Percentiles rank a stretch among this genome's conserved stretches.
Conservation (phyloP, 2,888 invertebrate genomes). For the Ichneumoninae sp. region DNA sequence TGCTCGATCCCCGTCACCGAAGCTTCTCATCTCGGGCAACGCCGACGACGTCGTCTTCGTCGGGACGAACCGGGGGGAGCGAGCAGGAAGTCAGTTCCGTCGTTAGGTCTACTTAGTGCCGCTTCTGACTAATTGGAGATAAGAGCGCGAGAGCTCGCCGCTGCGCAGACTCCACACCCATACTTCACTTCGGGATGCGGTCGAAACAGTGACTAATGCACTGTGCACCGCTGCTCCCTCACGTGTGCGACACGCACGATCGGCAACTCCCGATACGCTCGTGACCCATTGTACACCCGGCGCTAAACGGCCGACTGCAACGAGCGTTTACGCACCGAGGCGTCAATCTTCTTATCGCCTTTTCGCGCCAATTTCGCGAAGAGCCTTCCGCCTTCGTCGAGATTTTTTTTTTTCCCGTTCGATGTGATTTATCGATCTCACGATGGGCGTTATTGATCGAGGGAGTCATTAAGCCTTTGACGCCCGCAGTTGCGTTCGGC, state of each 20-base stretch:
- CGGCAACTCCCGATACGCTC: constrained; percentile 21
- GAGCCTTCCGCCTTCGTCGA: constrained; percentile 13
- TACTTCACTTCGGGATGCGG: constrained; percentile 22
- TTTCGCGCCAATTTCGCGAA: constrained; percentile 50
- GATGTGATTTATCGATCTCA: constrained; percentile 4
- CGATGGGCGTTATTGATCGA: not conserved
- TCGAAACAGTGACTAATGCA: constrained; percentile 2
- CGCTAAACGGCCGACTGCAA: constrained; percentile 11
- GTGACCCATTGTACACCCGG: constrained; percentile 43
- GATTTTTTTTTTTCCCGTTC: not conserved
- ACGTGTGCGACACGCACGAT: constrained; percentile 16
- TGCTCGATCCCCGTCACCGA: not conserved
- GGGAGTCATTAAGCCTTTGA: no score
- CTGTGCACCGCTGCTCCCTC: not conserved
- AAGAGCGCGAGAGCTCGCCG: constrained; percentile 66
- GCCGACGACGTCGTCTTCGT: not conserved
- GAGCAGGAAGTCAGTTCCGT: constrained; percentile 75
- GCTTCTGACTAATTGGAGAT: constrained; percentile 75
- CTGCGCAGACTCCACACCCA: constrained; percentile 30
- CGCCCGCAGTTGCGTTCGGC: no score
- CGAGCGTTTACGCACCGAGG: constrained; percentile 6
- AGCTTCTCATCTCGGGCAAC: not conserved
- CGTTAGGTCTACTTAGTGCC: constrained; percentile 76
- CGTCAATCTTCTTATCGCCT: constrained; percentile 46
- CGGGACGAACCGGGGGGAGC: not conserved